Base-by-base conservation (phyloP, 2,888 invertebrate species). In the Anorthoa munda region DNA sequence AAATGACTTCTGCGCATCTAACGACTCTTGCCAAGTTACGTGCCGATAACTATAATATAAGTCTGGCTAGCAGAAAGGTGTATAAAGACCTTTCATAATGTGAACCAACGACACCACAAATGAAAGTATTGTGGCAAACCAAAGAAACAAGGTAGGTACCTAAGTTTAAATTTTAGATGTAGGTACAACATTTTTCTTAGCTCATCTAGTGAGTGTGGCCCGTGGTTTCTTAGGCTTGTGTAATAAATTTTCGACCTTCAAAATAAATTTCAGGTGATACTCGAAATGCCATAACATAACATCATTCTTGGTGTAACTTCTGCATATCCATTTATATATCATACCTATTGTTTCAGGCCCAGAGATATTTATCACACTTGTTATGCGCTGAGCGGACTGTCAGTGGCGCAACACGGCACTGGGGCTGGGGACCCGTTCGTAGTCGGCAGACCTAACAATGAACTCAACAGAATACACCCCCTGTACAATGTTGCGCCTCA, bases 311-410 rank as follows among this genome's bases (percentile, higher is more conserved):
- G 46, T 50, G 12, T 12, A n/a, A 4, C 9, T 21, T 5, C 50
- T 39, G 48, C 17, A 18, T 12, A 59, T 5, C 11, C 39, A 17
- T 48, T 63, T 18, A 48, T 18, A 17, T 21, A 56, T 18, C 18
- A 9, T 71, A 51, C n/a, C 7, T 45, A 46, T 73, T 94, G 82
- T 95, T 96, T 77, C 95, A 98, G 98, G 91, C 97, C 97, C 65
- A 97, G 98, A 86, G 99, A 99, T 96, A 97, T 98, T 83, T 99
- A 99, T 93, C 99, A 99, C 94, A 99, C 99, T 0, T 99, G 99
- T 94, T 99, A 99, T 91, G 98, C 98, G 1, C 95, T 99, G 63
- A 99, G 99, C 94, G 99, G 99, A 5, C 96, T 99, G 61, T 98
- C 99, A 21, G 97, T 99, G 75, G 98, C 99, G 3, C 99, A 99